A percentile compares a stretch with the other conserved stretches of the same genome.
These are phyloP conservation scores for Microplitis demolitor DNA, from an alignment of 1,140 invertebrate species.

Conservation along the genomic window DNA sequence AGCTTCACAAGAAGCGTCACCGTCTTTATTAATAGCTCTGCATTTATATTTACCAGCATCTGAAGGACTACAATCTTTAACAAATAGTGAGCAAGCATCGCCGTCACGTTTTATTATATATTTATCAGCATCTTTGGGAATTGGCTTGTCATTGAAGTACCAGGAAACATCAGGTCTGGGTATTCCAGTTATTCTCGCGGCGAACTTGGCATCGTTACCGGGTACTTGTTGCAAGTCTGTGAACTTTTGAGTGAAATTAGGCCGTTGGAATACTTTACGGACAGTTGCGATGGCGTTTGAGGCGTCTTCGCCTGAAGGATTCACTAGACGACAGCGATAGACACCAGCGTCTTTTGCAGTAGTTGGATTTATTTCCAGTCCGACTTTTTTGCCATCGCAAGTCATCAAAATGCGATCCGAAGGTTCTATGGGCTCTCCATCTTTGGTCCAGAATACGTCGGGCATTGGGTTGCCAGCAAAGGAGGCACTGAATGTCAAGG, in stretches of 20 bases:
- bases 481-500: constrained; percentile 68
- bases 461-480: constrained; percentile 88
- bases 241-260: constrained; percentile 82
- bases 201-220: constrained; percentile 78
- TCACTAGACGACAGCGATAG: constrained; percentile 77
- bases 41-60: constrained; percentile 82
- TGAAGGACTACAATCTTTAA: constrained; percentile 69
- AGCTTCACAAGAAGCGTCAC: constrained; percentile 77
- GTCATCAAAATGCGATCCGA: constrained; percentile 72
- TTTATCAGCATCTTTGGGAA: constrained; percentile 69
- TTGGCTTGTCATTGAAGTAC: constrained; percentile 77
- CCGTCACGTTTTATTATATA: constrained; percentile 80
- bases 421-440: constrained; percentile 70
- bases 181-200: constrained; percentile 81
- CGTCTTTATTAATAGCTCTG: constrained; percentile 79
- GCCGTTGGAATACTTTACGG: constrained; percentile 79
- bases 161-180: constrained; percentile 86
- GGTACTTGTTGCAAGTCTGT: constrained; percentile 83
- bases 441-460: constrained; percentile 81
- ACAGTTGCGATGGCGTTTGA: constrained; percentile 74
- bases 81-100: constrained; percentile 76
- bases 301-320: constrained; percentile 74
- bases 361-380: constrained; percentile 75
- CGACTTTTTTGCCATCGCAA: constrained; percentile 82
- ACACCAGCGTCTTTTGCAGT: constrained; percentile 75